phyloP scores from a whole-genome alignment of 2,888 invertebrate species.

The Trisateles emortualis region DNA sequence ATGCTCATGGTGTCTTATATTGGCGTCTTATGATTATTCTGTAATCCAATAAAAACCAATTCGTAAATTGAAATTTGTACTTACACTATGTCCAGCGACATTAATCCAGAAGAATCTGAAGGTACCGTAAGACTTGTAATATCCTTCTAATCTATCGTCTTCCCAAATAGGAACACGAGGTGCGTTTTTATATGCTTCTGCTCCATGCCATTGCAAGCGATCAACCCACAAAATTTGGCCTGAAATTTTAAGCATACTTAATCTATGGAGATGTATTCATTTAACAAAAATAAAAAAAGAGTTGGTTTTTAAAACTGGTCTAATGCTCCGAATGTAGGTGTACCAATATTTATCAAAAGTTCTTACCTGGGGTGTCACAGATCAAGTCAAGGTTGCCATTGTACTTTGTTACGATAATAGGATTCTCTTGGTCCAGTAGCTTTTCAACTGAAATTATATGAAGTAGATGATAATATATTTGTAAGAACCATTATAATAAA shows the following conservation, averaged over 20 bases:
- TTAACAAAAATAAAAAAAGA: too few relatives aligned
- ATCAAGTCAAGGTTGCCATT: slow-evolving; percentile 95
- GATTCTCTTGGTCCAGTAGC: slow-evolving; percentile 89
- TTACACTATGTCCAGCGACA: slow-evolving; percentile 93
- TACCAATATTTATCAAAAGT: too few relatives aligned
- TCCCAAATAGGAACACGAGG: slow-evolving; percentile 87
- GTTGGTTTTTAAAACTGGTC: too few relatives aligned
- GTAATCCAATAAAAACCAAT: too few relatives aligned
- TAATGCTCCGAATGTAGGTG: too few relatives aligned
- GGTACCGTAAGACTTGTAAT: slow-evolving; percentile 89
- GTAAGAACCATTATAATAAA: too few relatives aligned
- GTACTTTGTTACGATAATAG: slow-evolving; percentile 89
- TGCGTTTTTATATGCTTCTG: slow-evolving; percentile 85
- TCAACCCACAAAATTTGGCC: slow-evolving; percentile 93
- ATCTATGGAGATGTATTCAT: too few relatives aligned
- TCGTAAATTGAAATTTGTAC: slow-evolving; percentile 38
- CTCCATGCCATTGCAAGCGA: slow-evolving; percentile 88
- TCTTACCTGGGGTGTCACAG: slow-evolving; percentile 91
- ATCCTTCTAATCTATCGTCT: slow-evolving; percentile 89
- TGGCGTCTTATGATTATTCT: too few relatives aligned
- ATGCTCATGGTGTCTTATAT: too few relatives aligned
- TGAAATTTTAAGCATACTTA: slow-evolving; percentile 56
- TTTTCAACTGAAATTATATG: slow-evolving; percentile 89
- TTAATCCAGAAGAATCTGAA: slow-evolving; percentile 93
- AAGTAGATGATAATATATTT: too few relatives aligned